phyloP scores from a whole-genome alignment of 1,140 invertebrate species.

The Adelges cooleyi region DNA sequence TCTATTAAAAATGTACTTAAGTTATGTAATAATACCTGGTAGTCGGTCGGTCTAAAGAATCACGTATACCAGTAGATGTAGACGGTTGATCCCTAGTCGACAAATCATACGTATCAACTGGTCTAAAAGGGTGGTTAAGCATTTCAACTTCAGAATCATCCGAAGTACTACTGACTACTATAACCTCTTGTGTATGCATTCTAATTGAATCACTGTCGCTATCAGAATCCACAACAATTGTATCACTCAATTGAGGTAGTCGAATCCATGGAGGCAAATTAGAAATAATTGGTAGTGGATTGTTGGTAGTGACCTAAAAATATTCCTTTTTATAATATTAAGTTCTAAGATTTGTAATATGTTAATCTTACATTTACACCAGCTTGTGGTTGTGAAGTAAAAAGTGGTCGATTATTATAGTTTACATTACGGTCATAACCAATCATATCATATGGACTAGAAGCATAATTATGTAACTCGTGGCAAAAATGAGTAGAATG shows the following conservation, averaged over 20 bases:
- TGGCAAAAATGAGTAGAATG: not conserved
- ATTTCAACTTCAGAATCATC: constrained; percentile 14
- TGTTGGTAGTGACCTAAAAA: too few relatives aligned
- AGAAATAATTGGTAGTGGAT: too few relatives aligned
- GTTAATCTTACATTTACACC: too few relatives aligned
- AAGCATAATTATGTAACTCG: constrained; percentile 4
- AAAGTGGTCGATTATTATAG: not conserved
- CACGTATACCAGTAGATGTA: constrained; percentile 6
- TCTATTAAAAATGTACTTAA: too few relatives aligned
- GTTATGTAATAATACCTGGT: too few relatives aligned
- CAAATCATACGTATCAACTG: not conserved
- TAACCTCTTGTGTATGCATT: not conserved
- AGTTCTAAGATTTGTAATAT: too few relatives aligned
- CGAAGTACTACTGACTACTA: not conserved
- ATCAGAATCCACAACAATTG: constrained; percentile 12
- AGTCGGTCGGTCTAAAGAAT: constrained; percentile 2
- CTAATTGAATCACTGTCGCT: not conserved
- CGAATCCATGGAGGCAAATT: too few relatives aligned
- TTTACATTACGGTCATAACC: constrained; percentile 7
- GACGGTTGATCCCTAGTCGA: constrained; percentile 3
- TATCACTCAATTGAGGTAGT: not conserved
- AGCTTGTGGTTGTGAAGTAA: not conserved
- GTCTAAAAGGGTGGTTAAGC: not conserved
- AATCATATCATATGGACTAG: constrained; percentile 3
- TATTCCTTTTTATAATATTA: too few relatives aligned